Conservation (phyloP, 35 echinoderm and acorn worm genomes). For the Ophiothrix spiculata region DNA sequence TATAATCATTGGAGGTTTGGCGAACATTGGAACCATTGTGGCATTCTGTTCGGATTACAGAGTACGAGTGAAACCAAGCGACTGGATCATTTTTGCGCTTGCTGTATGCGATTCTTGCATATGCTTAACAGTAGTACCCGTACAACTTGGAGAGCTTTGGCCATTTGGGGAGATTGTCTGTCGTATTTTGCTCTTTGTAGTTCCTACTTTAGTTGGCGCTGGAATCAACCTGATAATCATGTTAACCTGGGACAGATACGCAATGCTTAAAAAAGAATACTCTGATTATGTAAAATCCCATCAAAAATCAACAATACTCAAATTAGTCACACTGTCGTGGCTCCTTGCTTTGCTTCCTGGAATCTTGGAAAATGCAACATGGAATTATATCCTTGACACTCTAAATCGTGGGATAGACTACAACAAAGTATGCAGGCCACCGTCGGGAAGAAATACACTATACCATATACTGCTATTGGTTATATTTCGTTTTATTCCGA, state of each 20-base stretch:
- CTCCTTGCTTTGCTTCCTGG: background rate
- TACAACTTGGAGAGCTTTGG: background rate
- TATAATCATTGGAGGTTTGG: background rate
- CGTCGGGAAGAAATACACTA: background rate
- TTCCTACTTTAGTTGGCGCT: background rate
- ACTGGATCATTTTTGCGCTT: background rate
- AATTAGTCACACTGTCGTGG: background rate
- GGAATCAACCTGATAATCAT: background rate
- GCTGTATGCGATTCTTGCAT: background rate
- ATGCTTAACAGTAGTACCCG: background rate
- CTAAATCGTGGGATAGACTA: background rate
- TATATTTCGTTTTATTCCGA: background rate
- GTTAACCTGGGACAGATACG: background rate
- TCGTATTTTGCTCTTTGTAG: background rate
- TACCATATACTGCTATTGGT: background rate
- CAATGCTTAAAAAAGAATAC: background rate
- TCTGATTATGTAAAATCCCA: background rate
- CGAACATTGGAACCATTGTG: background rate
- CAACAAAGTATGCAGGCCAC: background rate
- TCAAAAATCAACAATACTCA: background rate
- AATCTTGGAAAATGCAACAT: background rate
- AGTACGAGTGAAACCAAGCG: background rate
- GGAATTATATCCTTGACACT: background rate
- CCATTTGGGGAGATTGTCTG: background rate
- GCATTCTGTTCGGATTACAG: background rate